Evolutionary conservation across 2,797 vertebrate genomes (phyloP).

Genomic region (Sorex maritimensis): DNA sequence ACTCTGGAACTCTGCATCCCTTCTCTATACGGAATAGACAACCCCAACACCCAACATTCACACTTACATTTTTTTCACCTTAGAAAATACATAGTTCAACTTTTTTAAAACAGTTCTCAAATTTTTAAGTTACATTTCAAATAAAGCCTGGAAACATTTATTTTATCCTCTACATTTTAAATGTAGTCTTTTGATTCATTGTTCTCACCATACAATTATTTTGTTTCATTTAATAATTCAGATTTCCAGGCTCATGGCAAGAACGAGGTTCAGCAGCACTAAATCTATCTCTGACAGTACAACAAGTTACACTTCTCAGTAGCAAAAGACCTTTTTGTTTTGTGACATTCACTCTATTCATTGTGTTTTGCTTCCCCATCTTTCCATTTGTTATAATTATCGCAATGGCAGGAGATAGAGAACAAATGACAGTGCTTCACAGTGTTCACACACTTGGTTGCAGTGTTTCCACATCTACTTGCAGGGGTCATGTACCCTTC

Average conservation of each 20-base stretch:
- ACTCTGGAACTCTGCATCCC: background rate
- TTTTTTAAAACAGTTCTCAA: slow-evolving; percentile 35
- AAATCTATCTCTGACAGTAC: slow-evolving; percentile 7
- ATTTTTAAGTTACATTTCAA: slow-evolving; percentile 26
- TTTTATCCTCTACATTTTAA: background rate
- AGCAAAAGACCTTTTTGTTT: background rate
- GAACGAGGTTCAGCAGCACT: slow-evolving; percentile 39
- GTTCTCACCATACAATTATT: slow-evolving; percentile 11
- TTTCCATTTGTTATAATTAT: too few relatives aligned
- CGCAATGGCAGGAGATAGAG: too few relatives aligned
- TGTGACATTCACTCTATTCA: too few relatives aligned
- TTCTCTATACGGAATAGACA: background rate
- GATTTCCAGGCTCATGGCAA: background rate
- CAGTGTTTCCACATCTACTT: too few relatives aligned
- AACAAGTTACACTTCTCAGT: background rate
- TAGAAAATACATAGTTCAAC: slow-evolving; percentile 4
- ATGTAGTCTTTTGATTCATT: slow-evolving; percentile 16
- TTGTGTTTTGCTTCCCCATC: too few relatives aligned
- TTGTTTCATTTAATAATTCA: slow-evolving; percentile 1
- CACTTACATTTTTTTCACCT: background rate
- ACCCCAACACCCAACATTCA: background rate
- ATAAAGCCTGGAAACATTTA: background rate
- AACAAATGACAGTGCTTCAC: too few relatives aligned
- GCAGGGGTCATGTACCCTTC: too few relatives aligned
- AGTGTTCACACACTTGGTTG: too few relatives aligned